Base-by-base conservation (phyloP, 2,888 invertebrate species). In the Orthosia incerta region DNA sequence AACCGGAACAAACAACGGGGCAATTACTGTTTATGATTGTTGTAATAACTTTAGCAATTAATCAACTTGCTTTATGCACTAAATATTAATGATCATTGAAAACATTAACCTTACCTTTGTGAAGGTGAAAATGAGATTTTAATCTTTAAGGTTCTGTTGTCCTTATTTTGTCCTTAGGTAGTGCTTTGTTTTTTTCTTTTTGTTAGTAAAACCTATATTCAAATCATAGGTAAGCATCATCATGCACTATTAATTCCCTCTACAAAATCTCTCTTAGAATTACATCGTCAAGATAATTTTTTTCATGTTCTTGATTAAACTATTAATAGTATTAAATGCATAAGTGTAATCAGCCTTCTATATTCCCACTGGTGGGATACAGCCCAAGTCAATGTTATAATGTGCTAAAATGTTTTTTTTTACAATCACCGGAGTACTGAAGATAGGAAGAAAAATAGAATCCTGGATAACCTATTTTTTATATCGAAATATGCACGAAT, bases 11-110 rank as follows among this genome's bases (percentile, higher is more conserved):
- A 74, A 71, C 50, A 26, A 53, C 62, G 46, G 45, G 16, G 55
- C 79, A 79, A 71, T 82, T 75, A 82, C 20, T 50, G 20, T 60
- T 59, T 59, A 66, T 51, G 39, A 62, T 59, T 70, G 20, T 63
- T 70, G 51, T 61, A 31, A 64, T 71, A 78, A 65, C 70, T 70
- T 55, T 50, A 53, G 20, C 59, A 26, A 78, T 78, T 80, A 71
- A 78, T 68, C 15, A 66, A 68, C 7, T 46, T 16, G 57, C 18
- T 59, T 56, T 62, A 51, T 39, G 18, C 12, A 18, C 63, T 48
- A 79, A 68, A 68, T 64, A n/a, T 18, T 13, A 51, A 51, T 69
- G 7, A 9, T 53, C n/a, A 63, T 55, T 63, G n/a, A 65, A 45
- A 76, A 50, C 31, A 16, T 60, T 20, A 39, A 65, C 51, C 39